phyloP scores from a whole-genome alignment of 2,797 vertebrate genomes.

The Pangasius macronema region DNA sequence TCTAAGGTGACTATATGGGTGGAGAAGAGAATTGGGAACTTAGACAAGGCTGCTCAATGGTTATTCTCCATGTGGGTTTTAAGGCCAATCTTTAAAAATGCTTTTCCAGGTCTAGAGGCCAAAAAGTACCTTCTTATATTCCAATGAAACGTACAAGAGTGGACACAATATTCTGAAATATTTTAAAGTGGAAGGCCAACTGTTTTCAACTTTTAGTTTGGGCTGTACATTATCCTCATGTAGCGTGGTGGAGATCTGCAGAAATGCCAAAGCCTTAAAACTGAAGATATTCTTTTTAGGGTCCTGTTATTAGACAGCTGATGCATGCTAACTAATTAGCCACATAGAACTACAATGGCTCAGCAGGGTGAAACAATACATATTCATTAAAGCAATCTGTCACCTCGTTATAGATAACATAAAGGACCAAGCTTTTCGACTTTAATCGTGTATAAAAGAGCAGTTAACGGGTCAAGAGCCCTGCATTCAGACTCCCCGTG shows the following conservation, averaged over 20 bases:
- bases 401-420: no score
- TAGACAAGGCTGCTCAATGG: constrained; percentile 10
- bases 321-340: constrained; percentile 28
- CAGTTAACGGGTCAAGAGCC: no score
- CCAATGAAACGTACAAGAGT: constrained; percentile 1
- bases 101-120: not conserved
- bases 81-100: constrained; percentile 26
- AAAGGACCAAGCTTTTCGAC: no score
- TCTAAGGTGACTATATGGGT: constrained; percentile 7
- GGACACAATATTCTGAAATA: not conserved
- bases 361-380: constrained; percentile 5
- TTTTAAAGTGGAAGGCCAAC: not conserved
- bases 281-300: not conserved
- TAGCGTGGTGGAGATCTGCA: not conserved
- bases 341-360: constrained; percentile 26
- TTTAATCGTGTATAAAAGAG: no score
- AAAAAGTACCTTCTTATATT: not conserved
- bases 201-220: not conserved
- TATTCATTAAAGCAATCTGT: constrained; percentile 29
- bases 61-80: constrained; percentile 36
- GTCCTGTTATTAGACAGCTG: constrained; percentile 14
- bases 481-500: not conserved
- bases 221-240: not conserved
- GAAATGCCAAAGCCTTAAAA: not conserved
- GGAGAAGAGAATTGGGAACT: constrained; percentile 33